Evolutionary conservation across 2,113 vertebrate genomes (phyloP).

Genomic region (Tetrao urogallus): DNA sequence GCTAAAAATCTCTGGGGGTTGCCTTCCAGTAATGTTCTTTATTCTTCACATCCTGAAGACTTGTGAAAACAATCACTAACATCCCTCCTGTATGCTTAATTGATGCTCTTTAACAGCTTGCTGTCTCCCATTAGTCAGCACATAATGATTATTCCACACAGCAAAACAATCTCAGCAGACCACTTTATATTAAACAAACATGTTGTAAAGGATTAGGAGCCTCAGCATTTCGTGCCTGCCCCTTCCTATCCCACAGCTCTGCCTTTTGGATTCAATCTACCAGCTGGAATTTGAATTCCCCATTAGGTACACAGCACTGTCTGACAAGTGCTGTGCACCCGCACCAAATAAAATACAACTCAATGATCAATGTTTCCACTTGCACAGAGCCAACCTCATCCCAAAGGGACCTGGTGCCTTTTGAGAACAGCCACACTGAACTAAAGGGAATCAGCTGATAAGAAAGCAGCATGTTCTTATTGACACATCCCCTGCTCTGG

Average conservation of each 20-base stretch:
- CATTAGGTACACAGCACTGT: background rate
- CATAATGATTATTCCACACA: constrained; percentile 3
- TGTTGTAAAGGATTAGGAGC: constrained; percentile 37
- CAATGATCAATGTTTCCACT: background rate
- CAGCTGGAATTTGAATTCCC: constrained; percentile 57
- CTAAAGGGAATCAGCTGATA: background rate
- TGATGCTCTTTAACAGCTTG: constrained; percentile 59
- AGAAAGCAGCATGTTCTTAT: background rate
- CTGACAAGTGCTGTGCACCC: constrained; percentile 34
- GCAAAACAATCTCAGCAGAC: constrained; percentile 63
- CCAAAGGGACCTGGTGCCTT: background rate
- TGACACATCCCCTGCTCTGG: fast-evolving
- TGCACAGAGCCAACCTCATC: background rate
- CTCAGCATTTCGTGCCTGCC: constrained; percentile 43
- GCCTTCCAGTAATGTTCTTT: background rate
- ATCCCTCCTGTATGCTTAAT: constrained; percentile 45
- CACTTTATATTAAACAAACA: constrained; percentile 59
- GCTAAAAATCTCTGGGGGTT: background rate
- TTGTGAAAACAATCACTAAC: constrained; percentile 19
- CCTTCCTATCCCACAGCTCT: constrained; percentile 12
- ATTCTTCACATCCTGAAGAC: background rate
- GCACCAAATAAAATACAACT: constrained; percentile 2
- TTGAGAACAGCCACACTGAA: background rate
- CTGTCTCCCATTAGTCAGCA: constrained; percentile 58
- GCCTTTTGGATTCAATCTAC: constrained; percentile 58